These are phyloP conservation scores for Hystrix brachyura DNA, from an alignment of 2,113 vertebrate genomes.

Conservation along the genomic window DNA sequence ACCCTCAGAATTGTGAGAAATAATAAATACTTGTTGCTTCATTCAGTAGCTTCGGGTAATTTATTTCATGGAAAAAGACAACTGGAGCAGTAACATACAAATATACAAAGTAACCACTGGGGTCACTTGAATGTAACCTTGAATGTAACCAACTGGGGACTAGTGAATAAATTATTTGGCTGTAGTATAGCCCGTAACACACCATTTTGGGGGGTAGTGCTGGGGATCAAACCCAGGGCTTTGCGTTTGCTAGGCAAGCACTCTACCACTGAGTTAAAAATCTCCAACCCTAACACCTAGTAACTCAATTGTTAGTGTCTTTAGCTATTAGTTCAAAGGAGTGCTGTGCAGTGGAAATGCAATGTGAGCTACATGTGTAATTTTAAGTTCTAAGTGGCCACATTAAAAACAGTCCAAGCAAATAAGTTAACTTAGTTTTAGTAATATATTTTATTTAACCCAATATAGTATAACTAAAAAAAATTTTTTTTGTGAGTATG, in stretches of 20 bases:
- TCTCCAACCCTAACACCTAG: too few species aligned
- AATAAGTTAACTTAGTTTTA: neutral
- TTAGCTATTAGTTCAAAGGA: too few species aligned
- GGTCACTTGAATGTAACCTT: neutral
- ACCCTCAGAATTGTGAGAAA: neutral
- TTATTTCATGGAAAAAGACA: neutral
- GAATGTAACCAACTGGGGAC: neutral
- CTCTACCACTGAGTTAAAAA: too few species aligned
- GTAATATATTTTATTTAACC: neutral
- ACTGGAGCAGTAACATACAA: neutral
- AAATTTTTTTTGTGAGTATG: too few species aligned
- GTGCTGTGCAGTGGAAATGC: neutral
- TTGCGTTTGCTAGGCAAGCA: too few species aligned
- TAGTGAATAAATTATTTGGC: neutral
- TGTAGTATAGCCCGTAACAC: neutral
- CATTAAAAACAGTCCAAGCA: neutral
- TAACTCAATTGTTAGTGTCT: too few species aligned
- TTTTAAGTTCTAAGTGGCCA: neutral
- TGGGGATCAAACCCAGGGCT: too few species aligned
- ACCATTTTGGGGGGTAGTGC: neutral
- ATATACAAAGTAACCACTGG: neutral
- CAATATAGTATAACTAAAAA: neutral
- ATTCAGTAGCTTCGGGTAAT: neutral
- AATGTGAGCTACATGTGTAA: neutral
- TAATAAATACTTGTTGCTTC: neutral